Evolutionary conservation across 2,888 invertebrate species (phyloP), one percentile per base, ranked within the genome.

Genomic region (Peribatodes rhomboidaria): DNA sequence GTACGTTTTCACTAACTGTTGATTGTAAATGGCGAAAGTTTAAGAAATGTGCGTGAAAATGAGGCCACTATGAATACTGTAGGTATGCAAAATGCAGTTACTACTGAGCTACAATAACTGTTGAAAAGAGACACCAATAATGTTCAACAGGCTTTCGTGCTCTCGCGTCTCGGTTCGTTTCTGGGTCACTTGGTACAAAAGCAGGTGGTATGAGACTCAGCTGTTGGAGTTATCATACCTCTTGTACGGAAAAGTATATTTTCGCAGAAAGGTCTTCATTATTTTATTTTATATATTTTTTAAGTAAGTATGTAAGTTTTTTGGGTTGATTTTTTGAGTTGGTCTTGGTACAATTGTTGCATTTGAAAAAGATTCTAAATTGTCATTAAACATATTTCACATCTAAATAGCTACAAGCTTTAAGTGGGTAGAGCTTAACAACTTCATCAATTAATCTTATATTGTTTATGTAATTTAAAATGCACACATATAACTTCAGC

Each of bases 1-100:
- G 73, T 70, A 76, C 61, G 66, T 66, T 59, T 68, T 69, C 60
- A 68, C 61, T 67, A 67, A 63, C 66, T 61, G 55, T 66, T 67
- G 63, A 67, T 67, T 63, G 63, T 64, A 67, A 64, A 67, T 61
- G 65, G 65, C 56, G 65, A 65, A 65, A 65, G 65, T 65, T 65
- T 44, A 61, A 55, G 52, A 65, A 56, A 59, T 55, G 42, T 49
- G n/a, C 55, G 54, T 46, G 42, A 52, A 57, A 65, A 61, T 61
- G 56, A 46, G 65, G 56, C 50, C 65, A 42, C 42, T 42, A 46
- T 35, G 27, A 14, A 10, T 33, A 42, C 55, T 53, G 44, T 47
- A 20, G n/a, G 35, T 49, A 52, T 44, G 44, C 27, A 44, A 44
- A 42, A 35, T 42, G 49, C 61, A 61, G 54, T 54, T 41, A 50